A percentile compares a stretch with the other conserved stretches of the same genome.
phyloP scores from a whole-genome alignment of 2,888 invertebrate genomes.

The Plebejus anna region DNA sequence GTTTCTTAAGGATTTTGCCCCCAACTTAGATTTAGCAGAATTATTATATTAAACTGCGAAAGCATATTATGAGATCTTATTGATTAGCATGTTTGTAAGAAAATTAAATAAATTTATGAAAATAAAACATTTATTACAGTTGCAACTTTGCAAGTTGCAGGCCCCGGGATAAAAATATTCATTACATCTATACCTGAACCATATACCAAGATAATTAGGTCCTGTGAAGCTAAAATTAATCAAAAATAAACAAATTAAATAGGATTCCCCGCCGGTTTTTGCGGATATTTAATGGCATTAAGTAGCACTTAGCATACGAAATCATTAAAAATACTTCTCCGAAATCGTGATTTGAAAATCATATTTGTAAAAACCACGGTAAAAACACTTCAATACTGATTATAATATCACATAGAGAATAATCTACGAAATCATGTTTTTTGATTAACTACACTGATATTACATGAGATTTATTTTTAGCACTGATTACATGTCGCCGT shows the following conservation, averaged over 20 bases:
- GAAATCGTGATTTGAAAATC: constrained; percentile 22
- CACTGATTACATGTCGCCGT: not conserved
- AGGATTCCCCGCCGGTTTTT: not conserved
- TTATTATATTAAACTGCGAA: not conserved
- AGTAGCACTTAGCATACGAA: not conserved
- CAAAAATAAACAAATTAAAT: no score
- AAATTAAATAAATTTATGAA: no score
- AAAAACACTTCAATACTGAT: constrained; percentile 20
- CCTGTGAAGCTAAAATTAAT: no score
- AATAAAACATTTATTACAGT: no score
- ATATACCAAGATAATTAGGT: no score
- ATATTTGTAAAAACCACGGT: constrained; percentile 3
- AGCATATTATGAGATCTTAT: not conserved
- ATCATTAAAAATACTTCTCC: not conserved
- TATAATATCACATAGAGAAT: constrained; percentile 14
- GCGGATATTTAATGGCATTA: not conserved
- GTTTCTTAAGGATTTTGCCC: not conserved
- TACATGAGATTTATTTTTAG: constrained; percentile 13
- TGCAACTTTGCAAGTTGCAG: no score
- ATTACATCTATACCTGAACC: no score
- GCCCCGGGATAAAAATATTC: no score
- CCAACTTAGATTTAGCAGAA: not conserved
- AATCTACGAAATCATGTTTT: constrained; percentile 25
- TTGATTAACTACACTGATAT: constrained; percentile 7
- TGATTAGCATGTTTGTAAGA: no score